A percentile compares a stretch with the other conserved stretches of the same genome.
Conservation (phyloP, 2,888 invertebrate genomes). For the Clistopyga incitator region DNA sequence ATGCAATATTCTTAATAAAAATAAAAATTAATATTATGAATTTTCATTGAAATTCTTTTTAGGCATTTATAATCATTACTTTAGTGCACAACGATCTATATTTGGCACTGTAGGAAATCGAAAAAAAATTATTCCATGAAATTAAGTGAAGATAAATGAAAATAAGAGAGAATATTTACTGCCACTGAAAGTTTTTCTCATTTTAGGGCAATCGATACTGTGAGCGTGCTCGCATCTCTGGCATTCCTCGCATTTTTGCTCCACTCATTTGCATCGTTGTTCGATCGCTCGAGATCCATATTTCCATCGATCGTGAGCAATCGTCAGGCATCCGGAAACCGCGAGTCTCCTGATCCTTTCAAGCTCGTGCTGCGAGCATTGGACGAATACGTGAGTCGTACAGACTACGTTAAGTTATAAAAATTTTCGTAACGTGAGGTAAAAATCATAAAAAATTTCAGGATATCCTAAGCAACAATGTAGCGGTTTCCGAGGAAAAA, state of each 20-base stretch:
- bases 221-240: constrained; percentile 82
- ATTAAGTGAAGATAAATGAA: too few species aligned
- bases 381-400: constrained; percentile 79
- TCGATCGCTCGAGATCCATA: constrained; percentile 80
- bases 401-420: background rate
- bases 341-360: constrained; percentile 71
- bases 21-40: background rate
- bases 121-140: too few species aligned
- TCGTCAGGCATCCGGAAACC: constrained; percentile 68
- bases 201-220: constrained; percentile 82
- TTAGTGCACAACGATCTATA: too few species aligned
- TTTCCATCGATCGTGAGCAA: constrained; percentile 78
- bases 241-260: constrained; percentile 83
- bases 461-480: constrained; percentile 61
- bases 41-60: background rate
- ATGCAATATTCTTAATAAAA: background rate
- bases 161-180: background rate
- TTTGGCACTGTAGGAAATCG: too few species aligned
- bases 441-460: constrained; percentile 9
- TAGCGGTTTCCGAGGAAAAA: constrained; percentile 26
- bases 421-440: background rate
- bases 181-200: constrained; percentile 15
- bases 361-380: constrained; percentile 77
- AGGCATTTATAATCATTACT: too few species aligned
- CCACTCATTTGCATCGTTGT: constrained; percentile 81